phyloP scores from a whole-genome alignment of 2,113 vertebrate species.

The Oreotrochilus melanogaster region DNA sequence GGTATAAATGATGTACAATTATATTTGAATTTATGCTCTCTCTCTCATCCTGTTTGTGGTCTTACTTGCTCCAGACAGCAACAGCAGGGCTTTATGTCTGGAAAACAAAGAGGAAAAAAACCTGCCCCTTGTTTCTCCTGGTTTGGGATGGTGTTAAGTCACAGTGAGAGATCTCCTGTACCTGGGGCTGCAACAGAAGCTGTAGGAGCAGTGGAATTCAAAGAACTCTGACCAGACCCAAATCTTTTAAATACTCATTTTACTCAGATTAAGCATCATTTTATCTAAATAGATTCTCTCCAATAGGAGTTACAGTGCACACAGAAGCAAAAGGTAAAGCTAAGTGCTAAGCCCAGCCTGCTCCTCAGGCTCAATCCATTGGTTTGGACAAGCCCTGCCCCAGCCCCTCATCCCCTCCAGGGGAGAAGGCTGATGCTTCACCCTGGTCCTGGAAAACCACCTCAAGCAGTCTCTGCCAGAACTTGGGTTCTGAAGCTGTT shows the following conservation, averaged over 20 bases:
- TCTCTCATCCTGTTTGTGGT: slow-evolving; percentile 38
- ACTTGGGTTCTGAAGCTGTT: not conserved
- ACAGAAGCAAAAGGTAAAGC: not conserved
- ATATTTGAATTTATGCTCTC: slow-evolving; percentile 63
- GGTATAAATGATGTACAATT: slow-evolving; percentile 72
- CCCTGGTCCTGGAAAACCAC: fast-evolving
- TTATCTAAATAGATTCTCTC: not conserved
- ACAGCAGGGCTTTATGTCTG: not conserved
- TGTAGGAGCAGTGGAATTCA: not conserved
- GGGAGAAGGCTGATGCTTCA: not conserved
- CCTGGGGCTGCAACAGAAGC: fast-evolving
- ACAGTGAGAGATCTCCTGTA: not conserved
- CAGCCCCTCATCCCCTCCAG: not conserved
- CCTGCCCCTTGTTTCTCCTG: not conserved
- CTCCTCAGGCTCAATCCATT: fast-evolving
- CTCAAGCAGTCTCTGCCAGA: not conserved
- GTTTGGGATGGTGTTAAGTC: not conserved
- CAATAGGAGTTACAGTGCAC: slow-evolving; percentile 14
- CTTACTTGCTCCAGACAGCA: slow-evolving; percentile 17
- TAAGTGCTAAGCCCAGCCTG: not conserved
- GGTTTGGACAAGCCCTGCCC: not conserved
- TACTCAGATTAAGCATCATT: slow-evolving; percentile 29
- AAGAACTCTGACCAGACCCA: not conserved
- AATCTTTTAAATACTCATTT: slow-evolving; percentile 38
- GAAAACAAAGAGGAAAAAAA: not conserved